phyloP scores from a whole-genome alignment of 2,113 vertebrate genomes.

The Catharus minimus region DNA sequence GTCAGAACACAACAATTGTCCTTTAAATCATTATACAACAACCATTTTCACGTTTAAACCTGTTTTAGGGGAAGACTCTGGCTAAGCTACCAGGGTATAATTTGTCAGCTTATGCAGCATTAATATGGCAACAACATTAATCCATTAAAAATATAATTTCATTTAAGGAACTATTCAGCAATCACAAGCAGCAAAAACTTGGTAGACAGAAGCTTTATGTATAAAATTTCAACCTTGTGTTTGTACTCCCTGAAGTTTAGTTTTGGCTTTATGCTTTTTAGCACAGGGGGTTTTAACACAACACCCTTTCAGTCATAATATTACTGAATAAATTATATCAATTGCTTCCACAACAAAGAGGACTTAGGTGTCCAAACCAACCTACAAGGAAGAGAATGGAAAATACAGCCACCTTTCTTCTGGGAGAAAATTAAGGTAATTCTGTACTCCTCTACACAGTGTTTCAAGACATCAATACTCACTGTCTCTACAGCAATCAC shows the following conservation, averaged over 20 bases:
- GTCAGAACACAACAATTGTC: not conserved
- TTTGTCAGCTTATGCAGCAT: not conserved
- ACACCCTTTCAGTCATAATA: not conserved
- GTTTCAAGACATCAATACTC: not conserved
- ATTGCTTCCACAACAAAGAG: not conserved
- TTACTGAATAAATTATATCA: not conserved
- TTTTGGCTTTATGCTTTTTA: not conserved
- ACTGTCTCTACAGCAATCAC: not conserved
- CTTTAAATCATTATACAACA: not conserved
- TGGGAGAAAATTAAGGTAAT: not conserved
- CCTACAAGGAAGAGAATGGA: not conserved
- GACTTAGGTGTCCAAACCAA: not conserved
- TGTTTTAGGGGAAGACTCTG: not conserved
- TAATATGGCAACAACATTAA: constrained; percentile 1
- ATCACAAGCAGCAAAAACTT: not conserved
- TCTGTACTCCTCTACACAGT: not conserved
- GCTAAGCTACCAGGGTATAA: not conserved
- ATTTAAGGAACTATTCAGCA: not conserved
- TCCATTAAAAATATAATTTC: not conserved
- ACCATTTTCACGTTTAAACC: not conserved
- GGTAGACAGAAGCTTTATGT: not conserved
- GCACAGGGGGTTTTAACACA: rapidly evolving
- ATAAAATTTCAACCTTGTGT: not conserved
- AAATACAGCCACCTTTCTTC: not conserved
- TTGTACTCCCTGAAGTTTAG: not conserved